Base-by-base conservation (phyloP, 2,797 vertebrate species). In the Enteromius unitaeniatus region DNA sequence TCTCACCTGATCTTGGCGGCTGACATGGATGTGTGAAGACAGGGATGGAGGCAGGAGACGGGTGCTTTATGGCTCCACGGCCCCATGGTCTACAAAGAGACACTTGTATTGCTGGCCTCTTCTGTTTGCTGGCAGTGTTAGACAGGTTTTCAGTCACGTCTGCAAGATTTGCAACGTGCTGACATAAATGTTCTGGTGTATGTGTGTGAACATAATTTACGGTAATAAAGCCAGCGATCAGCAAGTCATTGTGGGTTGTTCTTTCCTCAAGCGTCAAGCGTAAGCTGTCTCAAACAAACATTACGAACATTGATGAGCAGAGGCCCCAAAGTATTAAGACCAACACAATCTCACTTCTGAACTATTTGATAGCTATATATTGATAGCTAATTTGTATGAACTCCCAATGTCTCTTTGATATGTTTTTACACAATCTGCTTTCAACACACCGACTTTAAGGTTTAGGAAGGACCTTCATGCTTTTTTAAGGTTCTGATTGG, bases 1-100 rank as follows among this genome's bases (percentile, higher is more conserved):
- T 86, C 89, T 91, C 47, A 89, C 94, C 94, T 94, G 95, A 94
- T 95, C 91, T 87, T 75, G 90, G 93, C 87, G 92, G 93, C 93
- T 95, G 90, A 93, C 94, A 92, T 87, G 0, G 78, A 87, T 58
- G 87, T 93, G 95, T 87, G 91, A 95, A 93, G 89, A 87, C 91
- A 89, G 75, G 86, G 90, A 91, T 92, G 70, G 91, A 86, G 92
- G 90, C 87, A 88, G 87, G 84, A 88, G 90, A 90, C 86, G 86
- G 90, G 88, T 62, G 84, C 87, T 90, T 91, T 88, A 79, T 65
- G 60, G 86, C 88, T 84, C 88, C 88, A 84, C 83, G 86, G 86
- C 89, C 85, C 81, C 68, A 86, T 51, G 60, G 62, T 72, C 87
- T 89, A 96, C 95, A 95, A 94, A 95, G 94, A 93, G 82, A 88